Base-by-base conservation (phyloP, 2,888 invertebrate genomes). In the Tetramorium bicarinatum region DNA sequence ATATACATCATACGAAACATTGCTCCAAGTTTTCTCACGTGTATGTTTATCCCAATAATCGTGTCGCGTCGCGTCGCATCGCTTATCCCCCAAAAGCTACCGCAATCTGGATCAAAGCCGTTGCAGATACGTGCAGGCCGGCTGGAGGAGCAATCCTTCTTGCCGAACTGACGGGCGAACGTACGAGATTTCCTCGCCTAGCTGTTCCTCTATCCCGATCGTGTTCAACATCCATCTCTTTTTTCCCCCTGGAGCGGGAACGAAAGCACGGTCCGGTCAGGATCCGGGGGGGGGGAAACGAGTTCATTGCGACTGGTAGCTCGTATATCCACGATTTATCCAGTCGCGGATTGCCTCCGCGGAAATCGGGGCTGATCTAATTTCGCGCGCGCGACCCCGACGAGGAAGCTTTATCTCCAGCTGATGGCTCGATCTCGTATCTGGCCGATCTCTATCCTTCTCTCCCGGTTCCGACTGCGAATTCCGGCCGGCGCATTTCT, bases 21-120 rank as follows among this genome's bases (percentile, higher is more conserved):
- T 59, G 71, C 56, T 29, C 11, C 41, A 41, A 34, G 21, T 71
- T 59, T 67, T 41, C n/a, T 41, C 41, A 29, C 41, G n/a, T 59
- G 74, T 59, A 80, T 80, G 59, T 80, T 80, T 61, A 80, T 80
- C 59, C 59, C 59, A 59, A 80, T 80, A 80, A 72, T 80, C 47
- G 74, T 38, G 41, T 77, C 77, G 52, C 69, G n/a, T 62, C 62
- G 72, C 56, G 34, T 56, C 34, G 29, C 41, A 52, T 56, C 44
- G 74, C 34, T 80, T 80, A 72, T 61, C 79, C 47, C 21, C 8
- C 38, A 38, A 74, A 80, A 59, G 74, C 59, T 13, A 25, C 74
- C 56, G 79, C 72, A 80, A 72, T 80, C 59, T 80, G 79, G 74
- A 80, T 80, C 79, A 59, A 49, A 80, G 47, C 47, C 47, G 59